Percentiles rank a stretch among this genome's conserved stretches.
Evolutionary conservation across 2,797 vertebrate genomes (phyloP).

Genomic region (Poeciliopsis infans): DNA sequence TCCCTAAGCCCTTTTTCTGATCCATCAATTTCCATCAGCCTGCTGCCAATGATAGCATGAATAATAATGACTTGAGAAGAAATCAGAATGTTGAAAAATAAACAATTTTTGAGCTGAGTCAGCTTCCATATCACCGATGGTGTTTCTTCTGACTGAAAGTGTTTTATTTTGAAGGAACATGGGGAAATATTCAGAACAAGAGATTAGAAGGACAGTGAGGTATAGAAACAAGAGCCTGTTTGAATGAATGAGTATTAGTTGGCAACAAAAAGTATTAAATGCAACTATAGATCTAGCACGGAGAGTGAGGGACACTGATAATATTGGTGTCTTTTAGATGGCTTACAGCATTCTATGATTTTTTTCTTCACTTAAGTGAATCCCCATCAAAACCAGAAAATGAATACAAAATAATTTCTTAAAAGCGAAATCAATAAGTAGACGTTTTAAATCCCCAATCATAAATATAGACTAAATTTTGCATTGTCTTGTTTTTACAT

Average conservation of each 20-base stretch:
- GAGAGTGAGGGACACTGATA: not conserved
- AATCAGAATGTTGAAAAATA: slow-evolving; percentile 34
- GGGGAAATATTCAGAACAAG: slow-evolving; percentile 14
- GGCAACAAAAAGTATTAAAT: not conserved
- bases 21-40: slow-evolving; percentile 62
- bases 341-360: not conserved
- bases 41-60: slow-evolving; percentile 51
- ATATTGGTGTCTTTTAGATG: not conserved
- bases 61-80: slow-evolving; percentile 51
- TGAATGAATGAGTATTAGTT: not conserved
- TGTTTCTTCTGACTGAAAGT: slow-evolving; percentile 42
- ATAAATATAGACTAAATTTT: not conserved
- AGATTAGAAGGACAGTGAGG: slow-evolving; percentile 5
- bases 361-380: not conserved
- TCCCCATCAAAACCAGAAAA: not conserved
- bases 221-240: not conserved
- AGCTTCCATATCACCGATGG: slow-evolving; percentile 46
- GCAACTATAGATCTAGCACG: not conserved
- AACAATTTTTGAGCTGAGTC: slow-evolving; percentile 56
- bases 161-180: slow-evolving; percentile 8
- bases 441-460: slow-evolving; percentile 14
- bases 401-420: not conserved
- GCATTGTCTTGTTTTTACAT: not conserved
- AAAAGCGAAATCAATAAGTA: not conserved
- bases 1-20: slow-evolving; percentile 55